Conservation (phyloP, 2,113 vertebrate species). For the Lonchura striata region DNA sequence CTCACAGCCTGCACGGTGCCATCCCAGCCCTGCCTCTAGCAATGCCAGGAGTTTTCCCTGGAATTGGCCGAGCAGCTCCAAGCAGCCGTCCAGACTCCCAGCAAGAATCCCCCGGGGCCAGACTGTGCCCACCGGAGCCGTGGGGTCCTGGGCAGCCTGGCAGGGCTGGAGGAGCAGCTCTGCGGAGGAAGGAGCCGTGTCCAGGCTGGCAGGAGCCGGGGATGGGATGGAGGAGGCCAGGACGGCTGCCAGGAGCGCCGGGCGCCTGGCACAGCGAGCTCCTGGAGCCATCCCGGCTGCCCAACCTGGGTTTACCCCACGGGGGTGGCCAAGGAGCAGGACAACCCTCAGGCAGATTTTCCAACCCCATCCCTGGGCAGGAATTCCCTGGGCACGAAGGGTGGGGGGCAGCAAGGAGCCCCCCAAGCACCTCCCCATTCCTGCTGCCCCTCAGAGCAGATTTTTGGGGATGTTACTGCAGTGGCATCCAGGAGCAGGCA, state of each 20-base stretch:
- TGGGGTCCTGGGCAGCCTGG: neutral
- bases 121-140: accelerated
- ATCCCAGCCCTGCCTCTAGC: neutral
- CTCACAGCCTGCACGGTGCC: neutral
- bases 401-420: neutral
- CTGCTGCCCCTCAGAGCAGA: neutral
- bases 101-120: neutral
- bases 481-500: constrained; percentile 42
- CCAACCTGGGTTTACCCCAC: neutral
- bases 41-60: neutral
- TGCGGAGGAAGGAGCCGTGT: neutral
- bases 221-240: neutral
- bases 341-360: neutral
- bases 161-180: neutral
- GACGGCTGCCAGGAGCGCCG: neutral
- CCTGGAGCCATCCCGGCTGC: neutral
- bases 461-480: constrained; percentile 14
- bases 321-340: neutral
- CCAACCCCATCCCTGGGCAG: neutral
- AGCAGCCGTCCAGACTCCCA: accelerated
- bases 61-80: neutral
- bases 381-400: accelerated
- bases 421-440: neutral
- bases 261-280: neutral
- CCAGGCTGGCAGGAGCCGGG: neutral